Evolutionary conservation across 2,888 invertebrate genomes (phyloP).

Genomic region (Neoascia interrupta): DNA sequence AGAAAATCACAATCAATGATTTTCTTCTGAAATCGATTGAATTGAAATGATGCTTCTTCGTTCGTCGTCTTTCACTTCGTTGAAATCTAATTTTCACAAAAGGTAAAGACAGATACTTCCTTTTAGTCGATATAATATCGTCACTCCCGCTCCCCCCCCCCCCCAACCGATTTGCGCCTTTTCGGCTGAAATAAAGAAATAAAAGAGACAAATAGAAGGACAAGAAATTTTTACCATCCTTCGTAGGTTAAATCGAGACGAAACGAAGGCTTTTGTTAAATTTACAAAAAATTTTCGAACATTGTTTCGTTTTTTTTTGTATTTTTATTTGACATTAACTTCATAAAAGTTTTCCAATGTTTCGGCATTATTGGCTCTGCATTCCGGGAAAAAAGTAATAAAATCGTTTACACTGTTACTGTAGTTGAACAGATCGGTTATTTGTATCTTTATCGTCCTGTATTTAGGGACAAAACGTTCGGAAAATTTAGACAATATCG

Average conservation of each 20-base stretch:
- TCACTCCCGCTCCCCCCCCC: not conserved
- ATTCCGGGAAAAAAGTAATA: not conserved
- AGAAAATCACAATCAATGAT: conserved; percentile 38
- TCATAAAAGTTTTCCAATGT: not conserved
- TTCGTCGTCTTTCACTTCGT: not conserved
- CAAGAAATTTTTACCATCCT: conserved; percentile 14
- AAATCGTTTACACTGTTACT: not conserved
- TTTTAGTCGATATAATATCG: no score
- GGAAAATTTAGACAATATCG: not conserved
- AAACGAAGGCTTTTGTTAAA: conserved; percentile 15
- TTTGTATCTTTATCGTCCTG: conserved; percentile 13
- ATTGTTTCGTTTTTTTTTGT: not conserved
- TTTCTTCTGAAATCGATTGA: conserved; percentile 39
- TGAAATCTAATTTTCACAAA: conserved; percentile 10
- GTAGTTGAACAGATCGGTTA: conserved; percentile 1
- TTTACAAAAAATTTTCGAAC: not conserved
- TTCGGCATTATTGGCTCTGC: not conserved
- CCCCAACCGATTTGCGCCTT: not conserved
- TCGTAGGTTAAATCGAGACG: conserved; percentile 16
- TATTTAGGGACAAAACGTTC: conserved; percentile 7
- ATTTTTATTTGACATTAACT: not conserved
- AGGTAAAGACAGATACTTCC: not conserved
- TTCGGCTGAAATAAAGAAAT: conserved; percentile 10
- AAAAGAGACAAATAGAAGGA: conserved; percentile 18
- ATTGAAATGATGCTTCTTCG: conserved; percentile 10